Conservation (phyloP, 1,140 invertebrate genomes). For the Vollenhovia emeryi region DNA sequence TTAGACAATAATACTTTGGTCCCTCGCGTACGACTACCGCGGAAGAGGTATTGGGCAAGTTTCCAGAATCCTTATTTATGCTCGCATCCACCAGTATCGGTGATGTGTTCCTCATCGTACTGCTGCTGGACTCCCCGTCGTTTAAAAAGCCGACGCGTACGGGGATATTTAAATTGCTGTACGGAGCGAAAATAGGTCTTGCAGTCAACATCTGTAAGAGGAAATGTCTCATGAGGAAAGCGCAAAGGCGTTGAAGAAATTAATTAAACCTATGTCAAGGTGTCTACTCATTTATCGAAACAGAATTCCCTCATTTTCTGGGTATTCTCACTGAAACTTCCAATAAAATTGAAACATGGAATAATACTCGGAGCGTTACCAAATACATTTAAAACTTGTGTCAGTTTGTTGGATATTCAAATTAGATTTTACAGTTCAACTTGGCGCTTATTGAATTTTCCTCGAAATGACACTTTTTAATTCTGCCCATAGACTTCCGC, state of each 20-base stretch:
- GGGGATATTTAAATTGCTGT: neutral
- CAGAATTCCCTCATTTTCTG: too few relatives aligned
- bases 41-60: neutral
- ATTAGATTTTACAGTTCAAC: too few relatives aligned
- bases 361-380: too few relatives aligned
- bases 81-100: conserved; percentile 13
- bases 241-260: neutral
- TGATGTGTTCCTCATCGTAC: conserved; percentile 41
- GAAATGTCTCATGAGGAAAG: neutral
- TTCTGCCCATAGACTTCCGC: too few relatives aligned
- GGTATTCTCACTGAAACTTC: too few relatives aligned
- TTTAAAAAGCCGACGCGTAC: neutral
- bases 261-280: too few relatives aligned
- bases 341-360: too few relatives aligned
- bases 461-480: too few relatives aligned
- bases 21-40: conserved; percentile 75
- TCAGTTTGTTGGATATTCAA: too few relatives aligned
- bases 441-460: too few relatives aligned
- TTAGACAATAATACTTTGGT: conserved; percentile 88
- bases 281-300: too few relatives aligned
- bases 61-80: conserved; percentile 31
- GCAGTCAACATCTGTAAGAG: neutral
- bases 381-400: too few relatives aligned
- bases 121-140: conserved; percentile 42
- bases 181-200: neutral